phyloP scores from a whole-genome alignment of 2,113 vertebrate genomes.

The Dipodomys merriami region DNA sequence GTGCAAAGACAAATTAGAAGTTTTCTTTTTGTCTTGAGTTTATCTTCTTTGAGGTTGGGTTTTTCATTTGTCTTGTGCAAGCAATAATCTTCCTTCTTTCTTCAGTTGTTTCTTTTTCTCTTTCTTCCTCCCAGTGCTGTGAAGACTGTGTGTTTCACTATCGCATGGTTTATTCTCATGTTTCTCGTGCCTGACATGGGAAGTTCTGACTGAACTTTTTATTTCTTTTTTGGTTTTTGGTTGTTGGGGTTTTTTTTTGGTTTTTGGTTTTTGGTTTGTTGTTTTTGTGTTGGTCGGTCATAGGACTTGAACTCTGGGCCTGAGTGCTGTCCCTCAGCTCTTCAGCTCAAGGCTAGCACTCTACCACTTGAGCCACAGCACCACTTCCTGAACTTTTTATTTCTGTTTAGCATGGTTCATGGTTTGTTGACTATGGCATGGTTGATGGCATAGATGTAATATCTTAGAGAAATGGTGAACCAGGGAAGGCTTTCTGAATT shows the following conservation, averaged over 20 bases:
- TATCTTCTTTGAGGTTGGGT: neutral
- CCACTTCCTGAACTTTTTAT: neutral
- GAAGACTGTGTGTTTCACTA: neutral
- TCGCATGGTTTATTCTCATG: neutral
- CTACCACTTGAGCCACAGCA: no score
- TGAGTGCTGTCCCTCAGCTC: no score
- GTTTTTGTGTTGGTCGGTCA: no score
- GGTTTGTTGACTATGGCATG: no score
- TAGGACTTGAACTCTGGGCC: no score
- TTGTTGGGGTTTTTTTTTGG: no score
- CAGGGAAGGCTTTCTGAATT: no score
- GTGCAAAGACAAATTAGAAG: neutral
- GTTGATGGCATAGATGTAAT: neutral
- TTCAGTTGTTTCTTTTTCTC: neutral
- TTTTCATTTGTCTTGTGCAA: constrained; percentile 43
- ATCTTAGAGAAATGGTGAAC: neutral
- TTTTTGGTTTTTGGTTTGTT: no score
- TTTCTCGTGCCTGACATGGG: neutral
- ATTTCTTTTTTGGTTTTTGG: no score
- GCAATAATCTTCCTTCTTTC: neutral
- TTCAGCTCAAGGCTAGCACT: no score
- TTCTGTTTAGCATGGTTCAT: no score
- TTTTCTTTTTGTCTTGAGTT: neutral
- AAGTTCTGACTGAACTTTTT: neutral
- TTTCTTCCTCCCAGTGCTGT: neutral